A percentile compares a stretch with the other conserved stretches of the same genome.
These are phyloP conservation scores for Dipodomys spectabilis DNA, from an alignment of 2,113 vertebrate genomes.

Conservation along the genomic window DNA sequence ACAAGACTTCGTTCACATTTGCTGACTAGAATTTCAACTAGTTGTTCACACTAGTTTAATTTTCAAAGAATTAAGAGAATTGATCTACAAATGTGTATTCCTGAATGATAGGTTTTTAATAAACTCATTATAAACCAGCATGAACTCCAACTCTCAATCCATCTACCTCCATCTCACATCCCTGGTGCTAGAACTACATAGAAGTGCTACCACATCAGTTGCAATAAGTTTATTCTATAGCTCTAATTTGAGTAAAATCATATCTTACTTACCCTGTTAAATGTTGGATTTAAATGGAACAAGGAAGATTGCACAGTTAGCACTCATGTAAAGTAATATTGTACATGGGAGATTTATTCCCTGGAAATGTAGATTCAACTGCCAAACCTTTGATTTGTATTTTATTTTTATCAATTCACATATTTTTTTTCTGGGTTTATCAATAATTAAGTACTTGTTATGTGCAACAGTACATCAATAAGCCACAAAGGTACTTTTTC, in stretches of 20 bases:
- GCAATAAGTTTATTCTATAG: not conserved
- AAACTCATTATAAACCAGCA: not conserved
- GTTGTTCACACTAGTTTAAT: not conserved
- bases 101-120: not conserved
- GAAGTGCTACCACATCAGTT: too few relatives aligned
- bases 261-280: not conserved
- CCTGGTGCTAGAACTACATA: rapidly evolving
- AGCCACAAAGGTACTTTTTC: not conserved
- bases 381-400: conserved; percentile 12
- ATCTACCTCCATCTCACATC: not conserved
- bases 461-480: not conserved
- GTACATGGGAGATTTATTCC: not conserved
- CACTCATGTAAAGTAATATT: not conserved
- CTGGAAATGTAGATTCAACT: not conserved
- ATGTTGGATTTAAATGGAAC: conserved; percentile 1
- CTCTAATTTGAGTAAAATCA: not conserved
- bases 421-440: not conserved
- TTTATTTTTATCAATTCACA: not conserved
- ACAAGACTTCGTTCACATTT: conserved; percentile 2
- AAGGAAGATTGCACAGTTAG: not conserved
- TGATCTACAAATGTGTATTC: not conserved
- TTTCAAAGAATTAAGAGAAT: conserved; percentile 5
- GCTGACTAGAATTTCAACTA: conserved; percentile 39
- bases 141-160: not conserved
- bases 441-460: not conserved